Evolutionary conservation across 2,797 vertebrate species (phyloP).

Genomic region (Danionella dracula): DNA sequence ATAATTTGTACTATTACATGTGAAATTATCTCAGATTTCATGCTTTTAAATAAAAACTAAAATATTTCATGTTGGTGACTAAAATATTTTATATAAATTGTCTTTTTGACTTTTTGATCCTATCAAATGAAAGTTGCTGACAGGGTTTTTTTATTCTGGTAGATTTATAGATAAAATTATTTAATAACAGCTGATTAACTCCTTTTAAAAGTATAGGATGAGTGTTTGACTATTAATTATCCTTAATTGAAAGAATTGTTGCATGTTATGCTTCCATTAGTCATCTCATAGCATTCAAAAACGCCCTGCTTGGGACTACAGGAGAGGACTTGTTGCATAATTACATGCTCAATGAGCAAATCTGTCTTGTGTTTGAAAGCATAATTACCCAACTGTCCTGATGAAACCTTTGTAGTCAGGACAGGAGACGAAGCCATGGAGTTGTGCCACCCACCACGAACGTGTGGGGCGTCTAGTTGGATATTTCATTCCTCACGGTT

Average conservation of each 20-base stretch:
- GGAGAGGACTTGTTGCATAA: slow-evolving; percentile 47
- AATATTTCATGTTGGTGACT: too few species aligned
- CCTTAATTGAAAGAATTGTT: slow-evolving; percentile 39
- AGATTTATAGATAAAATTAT: slow-evolving; percentile 5
- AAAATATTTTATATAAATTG: too few species aligned
- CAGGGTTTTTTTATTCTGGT: not conserved
- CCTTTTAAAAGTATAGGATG: slow-evolving; percentile 5
- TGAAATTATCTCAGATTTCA: too few species aligned
- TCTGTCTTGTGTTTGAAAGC: slow-evolving; percentile 44
- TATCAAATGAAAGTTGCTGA: too few species aligned
- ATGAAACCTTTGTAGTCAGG: slow-evolving; percentile 36
- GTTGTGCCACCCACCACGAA: slow-evolving; percentile 43
- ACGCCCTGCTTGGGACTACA: slow-evolving; percentile 38
- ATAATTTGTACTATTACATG: too few species aligned
- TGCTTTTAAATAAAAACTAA: too few species aligned
- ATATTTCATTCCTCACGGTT: slow-evolving; percentile 9
- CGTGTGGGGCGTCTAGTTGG: slow-evolving; percentile 19
- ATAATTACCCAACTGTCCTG: slow-evolving; percentile 40
- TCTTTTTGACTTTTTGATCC: too few species aligned
- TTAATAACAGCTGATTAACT: slow-evolving; percentile 7
- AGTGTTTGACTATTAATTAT: slow-evolving; percentile 21
- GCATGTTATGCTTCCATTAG: slow-evolving; percentile 46
- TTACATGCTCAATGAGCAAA: slow-evolving; percentile 42
- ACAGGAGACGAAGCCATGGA: slow-evolving; percentile 26
- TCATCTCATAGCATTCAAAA: slow-evolving; percentile 36